Evolutionary conservation across 2,797 vertebrate genomes (phyloP), one percentile per base, ranked within the genome.

Genomic region (Parauchenoglanis ngamensis): DNA sequence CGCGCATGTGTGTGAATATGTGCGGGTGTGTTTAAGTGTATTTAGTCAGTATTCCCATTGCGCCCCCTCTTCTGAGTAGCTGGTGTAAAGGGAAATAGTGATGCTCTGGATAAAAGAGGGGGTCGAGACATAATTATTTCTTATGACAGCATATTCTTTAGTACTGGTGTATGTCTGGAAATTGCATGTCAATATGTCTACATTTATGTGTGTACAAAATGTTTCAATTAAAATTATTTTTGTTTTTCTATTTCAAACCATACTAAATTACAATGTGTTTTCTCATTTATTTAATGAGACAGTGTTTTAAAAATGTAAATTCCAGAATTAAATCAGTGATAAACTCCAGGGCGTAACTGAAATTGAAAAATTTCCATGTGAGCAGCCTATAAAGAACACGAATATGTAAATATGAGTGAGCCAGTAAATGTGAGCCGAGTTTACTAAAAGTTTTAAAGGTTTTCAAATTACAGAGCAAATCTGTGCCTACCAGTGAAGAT

Each of bases 51-150:
- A 85, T 88, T 86, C 70, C 94, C 94, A 91, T 72, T 90, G 91
- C 91, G 89, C 88, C 90, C 77, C 91, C 88, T 90, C 93, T 93
- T 93, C 87, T 89, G 89, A 90, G 92, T 94, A 93, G 93, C 92
- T 92, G 92, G 90, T 92, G 87, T 68, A 86, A 94, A 90, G 92
- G 93, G 93, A 94, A 94, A 93, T 87, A 92, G 89, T 92, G 92
- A 91, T 93, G 86, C 87, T 61, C 90, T 88, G 90, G 79, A 89
- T 85, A 87, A 91, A 86, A 61, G 54, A 59, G 84, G 56, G 68
- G 84, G 70, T 85, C 81, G 85, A 54, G 84, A 49, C 52, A 83
- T 57, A 40, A 49, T 25, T 52, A 70, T 85, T 81, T 85, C 87
- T 80, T 57, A 72, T 88, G 63, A 70, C 28, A 25, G 59, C 59